Evolutionary conservation across 1,140 invertebrate species (phyloP).

Genomic region (Apis mellifera): DNA sequence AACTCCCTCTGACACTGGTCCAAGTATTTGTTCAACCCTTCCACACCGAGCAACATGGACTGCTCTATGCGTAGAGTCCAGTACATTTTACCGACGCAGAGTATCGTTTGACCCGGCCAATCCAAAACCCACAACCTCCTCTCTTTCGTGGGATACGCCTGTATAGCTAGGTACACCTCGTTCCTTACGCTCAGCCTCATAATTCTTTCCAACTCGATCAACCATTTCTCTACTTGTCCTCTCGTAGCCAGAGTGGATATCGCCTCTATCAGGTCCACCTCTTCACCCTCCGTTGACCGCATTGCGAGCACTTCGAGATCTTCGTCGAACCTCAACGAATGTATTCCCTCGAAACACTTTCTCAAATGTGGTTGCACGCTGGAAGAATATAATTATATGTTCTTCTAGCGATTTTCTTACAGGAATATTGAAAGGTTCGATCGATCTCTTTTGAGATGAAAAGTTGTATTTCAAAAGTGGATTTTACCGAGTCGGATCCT

Average conservation of each 20-base stretch:
- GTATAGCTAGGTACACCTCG: slow-evolving; percentile 83
- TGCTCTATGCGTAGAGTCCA: slow-evolving; percentile 94
- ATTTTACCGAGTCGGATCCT: slow-evolving; percentile 93
- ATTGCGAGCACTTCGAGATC: slow-evolving; percentile 94
- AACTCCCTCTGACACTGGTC: slow-evolving; percentile 84
- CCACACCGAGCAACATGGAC: slow-evolving; percentile 84
- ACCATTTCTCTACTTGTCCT: slow-evolving; percentile 98
- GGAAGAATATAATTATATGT: slow-evolving; percentile 27
- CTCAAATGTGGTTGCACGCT: slow-evolving; percentile 97
- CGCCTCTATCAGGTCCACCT: slow-evolving; percentile 88
- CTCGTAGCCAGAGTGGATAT: slow-evolving; percentile 93
- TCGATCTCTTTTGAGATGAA: neutral
- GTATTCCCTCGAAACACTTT: slow-evolving; percentile 97
- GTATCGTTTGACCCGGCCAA: slow-evolving; percentile 95
- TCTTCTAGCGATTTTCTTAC: neutral
- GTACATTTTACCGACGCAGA: slow-evolving; percentile 92
- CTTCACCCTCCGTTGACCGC: slow-evolving; percentile 94
- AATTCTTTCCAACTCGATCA: slow-evolving; percentile 92
- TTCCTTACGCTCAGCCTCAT: slow-evolving; percentile 94
- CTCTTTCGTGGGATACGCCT: slow-evolving; percentile 85
- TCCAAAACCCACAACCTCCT: slow-evolving; percentile 90
- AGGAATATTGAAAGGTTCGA: neutral
- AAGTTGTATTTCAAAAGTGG: no score
- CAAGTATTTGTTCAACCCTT: slow-evolving; percentile 68
- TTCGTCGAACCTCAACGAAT: slow-evolving; percentile 91